phyloP scores from a whole-genome alignment of 2,797 vertebrate species.

The Cuniculus paca region DNA sequence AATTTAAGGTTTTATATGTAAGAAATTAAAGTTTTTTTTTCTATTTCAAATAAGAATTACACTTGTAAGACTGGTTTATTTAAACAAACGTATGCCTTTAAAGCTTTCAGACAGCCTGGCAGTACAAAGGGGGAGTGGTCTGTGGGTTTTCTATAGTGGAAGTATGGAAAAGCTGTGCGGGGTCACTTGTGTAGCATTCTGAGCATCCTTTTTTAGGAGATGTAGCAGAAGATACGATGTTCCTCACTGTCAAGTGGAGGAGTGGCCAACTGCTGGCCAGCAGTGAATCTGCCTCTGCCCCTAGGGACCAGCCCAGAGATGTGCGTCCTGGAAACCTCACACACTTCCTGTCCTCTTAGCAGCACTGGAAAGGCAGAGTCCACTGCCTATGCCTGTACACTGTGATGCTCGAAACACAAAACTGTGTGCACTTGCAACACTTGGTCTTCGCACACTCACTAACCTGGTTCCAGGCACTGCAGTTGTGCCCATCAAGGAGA shows the following conservation, averaged over 20 bases:
- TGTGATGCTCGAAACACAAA: not conserved
- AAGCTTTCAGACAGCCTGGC: not conserved
- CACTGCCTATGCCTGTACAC: not conserved
- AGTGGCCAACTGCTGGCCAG: not conserved
- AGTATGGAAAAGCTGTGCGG: not conserved
- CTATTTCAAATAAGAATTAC: slow-evolving; percentile 35
- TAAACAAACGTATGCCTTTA: not conserved
- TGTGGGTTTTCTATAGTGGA: not conserved
- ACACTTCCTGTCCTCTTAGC: not conserved
- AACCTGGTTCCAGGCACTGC: not conserved
- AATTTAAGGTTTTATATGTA: slow-evolving; percentile 19
- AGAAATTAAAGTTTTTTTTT: slow-evolving; percentile 40
- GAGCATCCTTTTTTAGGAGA: not conserved
- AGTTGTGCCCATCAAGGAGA: not conserved
- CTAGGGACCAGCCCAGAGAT: not conserved
- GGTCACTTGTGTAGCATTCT: not conserved
- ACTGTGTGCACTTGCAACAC: not conserved
- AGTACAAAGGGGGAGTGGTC: not conserved
- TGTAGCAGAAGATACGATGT: not conserved
- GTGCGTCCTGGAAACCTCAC: not conserved
- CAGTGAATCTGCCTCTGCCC: not conserved
- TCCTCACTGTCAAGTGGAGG: not conserved
- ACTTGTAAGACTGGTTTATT: slow-evolving; percentile 37
- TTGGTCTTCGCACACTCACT: not conserved
- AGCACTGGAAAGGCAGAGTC: not conserved